phyloP scores from a whole-genome alignment of 2,797 vertebrate species.

The Podarcis lilfordi region DNA sequence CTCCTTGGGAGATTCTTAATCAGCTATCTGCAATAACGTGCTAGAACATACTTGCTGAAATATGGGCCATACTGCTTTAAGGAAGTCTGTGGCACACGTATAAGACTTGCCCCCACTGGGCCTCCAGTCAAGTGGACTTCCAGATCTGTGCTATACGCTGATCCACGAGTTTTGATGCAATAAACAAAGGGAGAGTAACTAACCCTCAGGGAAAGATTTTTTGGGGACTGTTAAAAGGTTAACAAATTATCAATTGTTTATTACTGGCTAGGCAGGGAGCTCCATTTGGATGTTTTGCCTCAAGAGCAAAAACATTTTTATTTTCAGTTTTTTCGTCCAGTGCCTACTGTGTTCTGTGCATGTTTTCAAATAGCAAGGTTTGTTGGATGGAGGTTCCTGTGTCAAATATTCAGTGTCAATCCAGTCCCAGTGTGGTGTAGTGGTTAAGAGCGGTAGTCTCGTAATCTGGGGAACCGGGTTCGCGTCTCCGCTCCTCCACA shows the following conservation, averaged over 20 bases:
- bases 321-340: too few species aligned
- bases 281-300: background rate
- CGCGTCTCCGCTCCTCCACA: too few species aligned
- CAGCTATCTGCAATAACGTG: background rate
- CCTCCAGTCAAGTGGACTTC: background rate
- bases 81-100: background rate
- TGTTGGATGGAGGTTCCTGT: too few species aligned
- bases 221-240: background rate
- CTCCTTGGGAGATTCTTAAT: background rate
- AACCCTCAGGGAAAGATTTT: background rate
- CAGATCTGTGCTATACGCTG: background rate
- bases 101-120: background rate
- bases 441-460: too few species aligned
- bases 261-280: background rate
- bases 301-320: constrained; percentile 30
- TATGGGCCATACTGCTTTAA: background rate
- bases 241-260: background rate
- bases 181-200: background rate
- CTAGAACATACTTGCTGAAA: background rate
- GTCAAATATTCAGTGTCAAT: too few species aligned
- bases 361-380: too few species aligned
- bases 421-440: too few species aligned
- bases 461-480: too few species aligned
- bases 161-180: background rate
- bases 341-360: too few species aligned